Evolutionary conservation across 2,113 vertebrate species (phyloP).

Genomic region (Malurus melanocephalus): DNA sequence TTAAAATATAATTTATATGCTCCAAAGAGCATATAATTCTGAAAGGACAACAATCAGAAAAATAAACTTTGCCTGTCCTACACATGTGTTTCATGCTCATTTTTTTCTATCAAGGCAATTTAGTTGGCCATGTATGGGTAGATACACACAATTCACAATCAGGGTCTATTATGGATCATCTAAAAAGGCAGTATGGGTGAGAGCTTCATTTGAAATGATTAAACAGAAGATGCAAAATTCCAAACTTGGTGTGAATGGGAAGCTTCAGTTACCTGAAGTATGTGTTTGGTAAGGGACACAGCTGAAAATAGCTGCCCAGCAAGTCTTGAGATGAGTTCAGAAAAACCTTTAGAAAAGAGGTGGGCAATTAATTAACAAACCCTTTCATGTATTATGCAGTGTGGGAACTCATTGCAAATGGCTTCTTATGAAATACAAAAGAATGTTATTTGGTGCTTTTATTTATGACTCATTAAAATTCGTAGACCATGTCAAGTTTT

Average conservation of each 20-base stretch:
- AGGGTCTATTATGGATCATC: neutral
- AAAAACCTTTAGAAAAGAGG: neutral
- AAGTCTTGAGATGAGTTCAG: neutral
- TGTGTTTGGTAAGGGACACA: neutral
- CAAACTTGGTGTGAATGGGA: neutral
- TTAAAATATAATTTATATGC: neutral
- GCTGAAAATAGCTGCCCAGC: neutral
- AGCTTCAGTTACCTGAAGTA: neutral
- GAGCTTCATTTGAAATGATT: neutral
- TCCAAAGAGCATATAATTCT: neutral
- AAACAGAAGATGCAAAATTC: neutral
- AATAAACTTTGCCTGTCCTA: neutral
- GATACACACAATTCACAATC: neutral
- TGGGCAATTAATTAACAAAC: neutral
- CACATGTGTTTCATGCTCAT: rapidly evolving
- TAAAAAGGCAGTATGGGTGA: neutral
- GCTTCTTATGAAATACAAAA: neutral
- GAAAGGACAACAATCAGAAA: neutral
- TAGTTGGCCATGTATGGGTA: neutral
- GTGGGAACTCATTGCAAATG: neutral
- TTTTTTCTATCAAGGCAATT: neutral
- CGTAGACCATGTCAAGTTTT: neutral
- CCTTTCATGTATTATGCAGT: neutral
- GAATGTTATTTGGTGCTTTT: neutral
- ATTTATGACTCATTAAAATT: neutral